A percentile compares a stretch with the other conserved stretches of the same genome.
phyloP scores from a whole-genome alignment of 1,140 invertebrate genomes.

The Colletes gigas region DNA sequence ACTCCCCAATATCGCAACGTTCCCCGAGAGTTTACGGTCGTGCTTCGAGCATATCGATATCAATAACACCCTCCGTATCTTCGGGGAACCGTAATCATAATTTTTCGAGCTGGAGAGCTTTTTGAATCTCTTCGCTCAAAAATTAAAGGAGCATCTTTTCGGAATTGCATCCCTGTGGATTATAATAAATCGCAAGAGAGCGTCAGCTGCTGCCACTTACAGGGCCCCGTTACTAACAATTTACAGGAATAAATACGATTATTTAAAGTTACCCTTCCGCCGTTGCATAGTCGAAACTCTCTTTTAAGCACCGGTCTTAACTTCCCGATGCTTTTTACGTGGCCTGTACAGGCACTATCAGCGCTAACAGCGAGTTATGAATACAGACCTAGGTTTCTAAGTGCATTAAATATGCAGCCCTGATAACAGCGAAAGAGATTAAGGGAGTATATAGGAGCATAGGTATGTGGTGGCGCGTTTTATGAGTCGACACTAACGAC shows the following conservation, averaged over 20 bases:
- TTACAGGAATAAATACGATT: background rate
- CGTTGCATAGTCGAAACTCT: conserved; percentile 16
- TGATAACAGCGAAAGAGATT: conserved; percentile 64
- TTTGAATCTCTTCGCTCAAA: too few species aligned
- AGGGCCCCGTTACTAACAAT: too few species aligned
- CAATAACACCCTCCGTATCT: too few species aligned
- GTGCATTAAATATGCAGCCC: conserved; percentile 64
- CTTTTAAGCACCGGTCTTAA: conserved; percentile 50
- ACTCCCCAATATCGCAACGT: too few species aligned
- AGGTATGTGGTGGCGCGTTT: conserved; percentile 47
- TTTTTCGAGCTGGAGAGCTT: too few species aligned
- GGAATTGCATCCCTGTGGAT: too few species aligned
- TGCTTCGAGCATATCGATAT: too few species aligned
- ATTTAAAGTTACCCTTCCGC: background rate
- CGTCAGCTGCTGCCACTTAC: too few species aligned
- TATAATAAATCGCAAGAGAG: too few species aligned
- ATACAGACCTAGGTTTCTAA: conserved; percentile 63
- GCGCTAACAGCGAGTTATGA: conserved; percentile 62
- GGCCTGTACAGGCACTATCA: conserved; percentile 52
- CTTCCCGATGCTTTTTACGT: conserved; percentile 51
- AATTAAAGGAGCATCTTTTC: too few species aligned
- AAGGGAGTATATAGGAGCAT: conserved; percentile 30
- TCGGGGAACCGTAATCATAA: too few species aligned
- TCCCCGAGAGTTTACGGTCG: too few species aligned
- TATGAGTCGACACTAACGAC: conserved; percentile 60